Percentiles rank a stretch among this genome's conserved stretches.
Conservation (phyloP, 2,797 vertebrate species). For the Poecilia picta region DNA sequence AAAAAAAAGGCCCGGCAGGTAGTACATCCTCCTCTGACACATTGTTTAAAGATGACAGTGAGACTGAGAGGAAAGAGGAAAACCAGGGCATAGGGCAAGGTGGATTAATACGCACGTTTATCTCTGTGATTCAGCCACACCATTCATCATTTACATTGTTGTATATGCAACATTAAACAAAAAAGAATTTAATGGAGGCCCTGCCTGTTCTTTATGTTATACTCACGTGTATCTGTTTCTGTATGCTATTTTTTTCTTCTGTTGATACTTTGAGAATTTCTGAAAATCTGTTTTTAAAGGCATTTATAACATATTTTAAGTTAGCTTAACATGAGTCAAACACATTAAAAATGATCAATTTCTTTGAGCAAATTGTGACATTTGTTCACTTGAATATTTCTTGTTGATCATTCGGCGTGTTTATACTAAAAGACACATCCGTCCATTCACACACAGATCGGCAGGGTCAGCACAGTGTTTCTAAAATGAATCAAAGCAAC, state of each 20-base stretch:
- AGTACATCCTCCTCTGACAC: slow-evolving; percentile 46
- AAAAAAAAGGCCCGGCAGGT: slow-evolving; percentile 14
- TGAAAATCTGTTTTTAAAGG: neutral
- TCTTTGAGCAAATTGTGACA: neutral
- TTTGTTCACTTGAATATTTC: neutral
- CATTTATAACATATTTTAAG: neutral
- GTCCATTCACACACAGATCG: neutral
- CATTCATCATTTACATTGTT: slow-evolving; percentile 4
- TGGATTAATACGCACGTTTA: neutral
- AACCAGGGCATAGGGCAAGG: slow-evolving; percentile 33
- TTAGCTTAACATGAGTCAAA: neutral
- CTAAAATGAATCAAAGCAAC: too few species aligned
- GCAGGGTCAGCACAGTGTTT: neutral
- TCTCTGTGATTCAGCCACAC: neutral
- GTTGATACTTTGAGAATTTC: neutral
- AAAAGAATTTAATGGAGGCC: neutral
- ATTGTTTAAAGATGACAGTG: slow-evolving; percentile 35
- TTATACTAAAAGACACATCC: neutral
- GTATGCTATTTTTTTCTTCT: neutral
- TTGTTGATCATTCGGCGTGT: neutral
- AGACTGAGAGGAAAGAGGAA: neutral
- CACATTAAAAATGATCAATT: neutral
- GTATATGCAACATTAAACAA: neutral
- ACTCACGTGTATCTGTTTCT: neutral
- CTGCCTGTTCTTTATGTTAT: neutral